Conservation (phyloP, 2,113 vertebrate genomes). For the Barbus barbus region DNA sequence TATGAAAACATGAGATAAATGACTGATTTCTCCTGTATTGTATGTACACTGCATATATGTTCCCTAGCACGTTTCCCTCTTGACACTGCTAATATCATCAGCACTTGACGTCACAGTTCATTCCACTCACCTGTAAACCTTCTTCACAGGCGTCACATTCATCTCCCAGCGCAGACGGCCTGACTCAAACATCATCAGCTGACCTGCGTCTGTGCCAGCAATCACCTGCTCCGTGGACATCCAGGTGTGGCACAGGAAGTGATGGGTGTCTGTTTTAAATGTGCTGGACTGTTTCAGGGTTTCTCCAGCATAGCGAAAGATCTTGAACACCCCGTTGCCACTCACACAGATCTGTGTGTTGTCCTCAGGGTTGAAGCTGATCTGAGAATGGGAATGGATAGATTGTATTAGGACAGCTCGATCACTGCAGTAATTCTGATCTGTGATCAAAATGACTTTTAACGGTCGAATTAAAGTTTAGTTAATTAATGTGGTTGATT, state of each 20-base stretch:
- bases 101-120: not conserved
- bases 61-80: too few relatives aligned
- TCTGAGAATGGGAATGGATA: conserved; percentile 66
- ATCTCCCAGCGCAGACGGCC: conserved; percentile 84
- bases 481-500: not conserved
- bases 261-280: conserved; percentile 79
- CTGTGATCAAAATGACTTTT: not conserved
- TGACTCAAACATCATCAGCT: conserved; percentile 83
- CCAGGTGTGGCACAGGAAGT: conserved; percentile 89
- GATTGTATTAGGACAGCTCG: not conserved
- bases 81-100: too few relatives aligned
- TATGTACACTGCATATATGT: too few relatives aligned
- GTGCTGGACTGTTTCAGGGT: conserved; percentile 83
- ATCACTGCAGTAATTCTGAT: not conserved
- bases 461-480: not conserved
- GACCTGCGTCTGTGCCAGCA: conserved; percentile 85
- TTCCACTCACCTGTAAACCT: conserved; percentile 62
- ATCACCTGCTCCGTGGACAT: conserved; percentile 78
- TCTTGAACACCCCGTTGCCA: conserved; percentile 85
- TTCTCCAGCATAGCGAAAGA: conserved; percentile 84
- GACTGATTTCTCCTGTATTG: not conserved
- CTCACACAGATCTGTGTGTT: conserved; percentile 85
- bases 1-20: not conserved
- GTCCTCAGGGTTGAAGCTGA: conserved; percentile 90
- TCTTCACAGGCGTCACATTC: conserved; percentile 48